Evolutionary conservation across 1,140 invertebrate genomes (phyloP), one percentile per base, ranked within the genome.

Genomic region (Oncopeltus fasciatus): DNA sequence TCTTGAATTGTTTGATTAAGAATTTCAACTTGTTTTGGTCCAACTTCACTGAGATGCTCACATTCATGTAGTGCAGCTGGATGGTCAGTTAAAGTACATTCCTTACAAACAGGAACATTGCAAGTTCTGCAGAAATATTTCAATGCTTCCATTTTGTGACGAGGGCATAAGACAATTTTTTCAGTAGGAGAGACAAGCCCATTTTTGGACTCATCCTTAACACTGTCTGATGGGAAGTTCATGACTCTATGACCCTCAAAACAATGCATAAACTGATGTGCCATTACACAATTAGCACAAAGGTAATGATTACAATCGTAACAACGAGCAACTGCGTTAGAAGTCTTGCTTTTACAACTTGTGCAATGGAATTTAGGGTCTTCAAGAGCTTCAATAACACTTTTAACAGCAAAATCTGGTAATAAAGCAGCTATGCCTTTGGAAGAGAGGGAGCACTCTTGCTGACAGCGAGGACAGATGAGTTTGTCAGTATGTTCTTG

Each of bases 251-350:
- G 95, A 31, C 92, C 92, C 73, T 96, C 92, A 76, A 98, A 98
- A 73, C 92, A 96, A 73, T 96, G 92, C 94, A 98, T 98, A 73
- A 90, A 96, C 74, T 96, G 90, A 74, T 98, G 95, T 46, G 93
- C 93, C 83, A 95, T 95, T 67, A 94, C 91, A 81, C 95, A 98
- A 71, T 95, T 95, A 47, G 88, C 83, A 76, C 95, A 98, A 49
- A 98, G 81, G 72, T 90, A 94, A 71, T 95, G 94, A 65, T 86
- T 86, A 76, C 95, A 98, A 73, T 97, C 92, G 70, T 92, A 86
- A 75, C 95, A 98, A 68, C 89, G 85, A 64, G 88, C 89, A 67
- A 92, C 87, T 18, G 88, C 88, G 81, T 87, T 85, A 3, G 85
- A 83, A 73, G 90, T 87, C 70, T 84, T 87, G 33, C 85, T 87